A percentile compares a stretch with the other conserved stretches of the same genome.
phyloP scores from a whole-genome alignment of 2,888 invertebrate species.

The Archips xylosteana region DNA sequence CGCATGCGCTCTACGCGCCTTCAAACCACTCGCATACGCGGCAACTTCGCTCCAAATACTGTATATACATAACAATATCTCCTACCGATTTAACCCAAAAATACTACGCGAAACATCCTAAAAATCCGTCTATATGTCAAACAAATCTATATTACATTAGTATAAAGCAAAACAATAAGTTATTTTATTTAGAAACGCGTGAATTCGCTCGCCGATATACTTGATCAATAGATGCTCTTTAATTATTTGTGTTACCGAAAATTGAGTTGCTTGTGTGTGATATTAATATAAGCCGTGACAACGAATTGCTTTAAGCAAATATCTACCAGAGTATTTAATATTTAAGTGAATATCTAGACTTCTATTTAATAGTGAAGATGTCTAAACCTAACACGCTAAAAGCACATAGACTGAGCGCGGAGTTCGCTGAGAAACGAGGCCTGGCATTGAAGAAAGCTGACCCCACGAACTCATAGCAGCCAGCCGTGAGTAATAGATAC shows the following conservation, averaged over 20 bases:
- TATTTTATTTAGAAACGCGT: constrained; percentile 44
- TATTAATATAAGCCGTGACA: constrained; percentile 43
- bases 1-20: constrained; percentile 77
- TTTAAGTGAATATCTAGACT: constrained; percentile 55
- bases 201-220: constrained; percentile 54
- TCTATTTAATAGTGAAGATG: constrained; percentile 68
- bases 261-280: constrained; percentile 61
- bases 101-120: constrained; percentile 70
- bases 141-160: constrained; percentile 40
- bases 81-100: constrained; percentile 68
- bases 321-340: constrained; percentile 46
- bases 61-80: constrained; percentile 82
- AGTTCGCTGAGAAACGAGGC: constrained; percentile 78
- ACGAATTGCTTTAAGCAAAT: constrained; percentile 48
- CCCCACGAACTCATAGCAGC: constrained; percentile 80
- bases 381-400: constrained; percentile 81
- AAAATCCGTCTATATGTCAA: constrained; percentile 72
- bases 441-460: constrained; percentile 76
- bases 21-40: constrained; percentile 68
- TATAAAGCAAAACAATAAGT: constrained; percentile 26
- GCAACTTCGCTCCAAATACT: constrained; percentile 77
- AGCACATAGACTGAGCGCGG: constrained; percentile 81
- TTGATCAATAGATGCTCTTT: constrained; percentile 80
- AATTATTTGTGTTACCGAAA: constrained; percentile 80
- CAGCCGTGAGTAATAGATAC: constrained; percentile 74